phyloP scores from a whole-genome alignment of 2,113 vertebrate species.

The Eulemur macaco region DNA sequence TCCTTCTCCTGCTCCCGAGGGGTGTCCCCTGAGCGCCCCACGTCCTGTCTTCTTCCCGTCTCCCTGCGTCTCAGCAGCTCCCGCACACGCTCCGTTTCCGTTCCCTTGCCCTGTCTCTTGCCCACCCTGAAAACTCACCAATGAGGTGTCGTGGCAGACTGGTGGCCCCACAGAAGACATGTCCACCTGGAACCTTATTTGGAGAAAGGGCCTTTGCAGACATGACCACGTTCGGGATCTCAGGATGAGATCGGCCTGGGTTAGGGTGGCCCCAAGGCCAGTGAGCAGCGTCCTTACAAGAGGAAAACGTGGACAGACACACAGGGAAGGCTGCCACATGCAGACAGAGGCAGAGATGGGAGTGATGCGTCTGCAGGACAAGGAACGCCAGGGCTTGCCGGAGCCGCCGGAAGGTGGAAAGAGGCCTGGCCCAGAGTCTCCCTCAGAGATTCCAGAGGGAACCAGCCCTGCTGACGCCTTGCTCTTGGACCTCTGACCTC shows the following conservation, averaged over 20 bases:
- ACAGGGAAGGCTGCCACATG: neutral
- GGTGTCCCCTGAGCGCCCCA: accelerated
- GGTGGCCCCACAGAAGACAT: neutral
- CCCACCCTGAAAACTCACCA: neutral
- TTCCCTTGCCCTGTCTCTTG: neutral
- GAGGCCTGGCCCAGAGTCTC: neutral
- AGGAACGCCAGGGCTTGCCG: accelerated
- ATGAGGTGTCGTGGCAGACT: accelerated
- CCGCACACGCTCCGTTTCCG: accelerated
- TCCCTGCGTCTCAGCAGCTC: neutral
- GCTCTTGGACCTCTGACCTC: neutral
- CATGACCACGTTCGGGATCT: neutral
- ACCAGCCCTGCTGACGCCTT: neutral
- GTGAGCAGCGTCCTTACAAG: too few species aligned
- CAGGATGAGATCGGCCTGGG: neutral
- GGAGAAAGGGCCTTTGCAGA: neutral
- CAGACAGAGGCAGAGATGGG: neutral
- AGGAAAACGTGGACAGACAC: accelerated
- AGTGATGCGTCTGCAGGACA: accelerated
- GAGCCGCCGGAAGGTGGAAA: neutral
- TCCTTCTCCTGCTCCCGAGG: accelerated
- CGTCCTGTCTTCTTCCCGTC: neutral
- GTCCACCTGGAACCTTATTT: neutral
- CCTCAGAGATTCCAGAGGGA: neutral
- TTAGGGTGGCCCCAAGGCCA: neutral